These are phyloP conservation scores for Rhinella marina DNA, from an alignment of 2,797 vertebrate genomes.

Conservation along the genomic window DNA sequence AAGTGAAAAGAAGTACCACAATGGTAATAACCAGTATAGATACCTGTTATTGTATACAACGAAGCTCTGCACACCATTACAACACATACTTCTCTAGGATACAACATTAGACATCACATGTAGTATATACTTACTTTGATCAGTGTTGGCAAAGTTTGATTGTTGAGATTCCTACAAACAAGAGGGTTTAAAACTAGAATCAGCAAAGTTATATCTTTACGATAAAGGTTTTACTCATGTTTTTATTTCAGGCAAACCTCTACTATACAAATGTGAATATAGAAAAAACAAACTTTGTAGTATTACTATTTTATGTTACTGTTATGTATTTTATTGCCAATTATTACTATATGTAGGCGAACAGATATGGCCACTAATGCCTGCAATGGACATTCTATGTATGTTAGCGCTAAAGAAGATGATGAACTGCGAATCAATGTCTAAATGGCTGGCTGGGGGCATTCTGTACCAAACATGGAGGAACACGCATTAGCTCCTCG, in stretches of 20 bases:
- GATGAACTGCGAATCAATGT: neutral
- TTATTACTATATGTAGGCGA: too few species aligned
- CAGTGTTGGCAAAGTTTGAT: constrained; percentile 81
- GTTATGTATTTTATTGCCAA: too few species aligned
- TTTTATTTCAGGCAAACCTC: too few species aligned
- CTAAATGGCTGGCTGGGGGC: neutral
- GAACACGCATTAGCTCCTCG: neutral
- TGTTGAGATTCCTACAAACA: constrained; percentile 84
- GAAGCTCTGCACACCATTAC: neutral
- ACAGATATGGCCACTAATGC: too few species aligned
- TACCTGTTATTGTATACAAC: neutral
- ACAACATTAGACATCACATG: neutral
- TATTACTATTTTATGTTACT: too few species aligned
- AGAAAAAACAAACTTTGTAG: too few species aligned
- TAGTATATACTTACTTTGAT: constrained; percentile 86
- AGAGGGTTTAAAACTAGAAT: constrained; percentile 10
- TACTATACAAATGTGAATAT: too few species aligned
- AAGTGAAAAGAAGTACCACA: neutral
- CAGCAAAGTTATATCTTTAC: too few species aligned
- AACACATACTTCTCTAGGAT: neutral
- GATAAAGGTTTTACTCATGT: too few species aligned
- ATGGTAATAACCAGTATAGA: neutral
- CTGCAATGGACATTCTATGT: too few species aligned
- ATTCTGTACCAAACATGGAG: neutral
- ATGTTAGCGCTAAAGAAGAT: neutral